A percentile compares a stretch with the other conserved stretches of the same genome.
Evolutionary conservation across 2,888 invertebrate species (phyloP).

Genomic region (Brachylomia viminalis): DNA sequence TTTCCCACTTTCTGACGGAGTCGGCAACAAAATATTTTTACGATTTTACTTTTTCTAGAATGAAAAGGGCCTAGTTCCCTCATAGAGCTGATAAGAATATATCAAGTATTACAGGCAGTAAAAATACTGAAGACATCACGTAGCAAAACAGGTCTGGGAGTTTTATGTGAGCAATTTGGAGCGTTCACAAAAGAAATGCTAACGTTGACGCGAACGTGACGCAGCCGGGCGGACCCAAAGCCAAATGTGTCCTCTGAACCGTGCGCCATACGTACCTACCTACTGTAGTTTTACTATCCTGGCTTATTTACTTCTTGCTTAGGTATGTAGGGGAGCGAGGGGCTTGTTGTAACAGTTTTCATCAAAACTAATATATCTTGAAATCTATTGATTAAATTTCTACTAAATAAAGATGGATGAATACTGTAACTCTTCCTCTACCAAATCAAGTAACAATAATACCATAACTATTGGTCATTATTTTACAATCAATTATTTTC

Average conservation of each 20-base stretch:
- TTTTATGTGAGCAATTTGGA: conserved; percentile 90
- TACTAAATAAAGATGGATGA: too few relatives aligned
- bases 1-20: conserved; percentile 71
- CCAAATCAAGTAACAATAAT: too few relatives aligned
- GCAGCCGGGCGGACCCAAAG: conserved; percentile 70
- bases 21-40: conserved; percentile 80
- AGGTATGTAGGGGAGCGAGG: too few relatives aligned
- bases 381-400: too few relatives aligned
- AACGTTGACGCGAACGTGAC: conserved; percentile 84
- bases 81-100: conserved; percentile 85
- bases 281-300: conserved; percentile 65
- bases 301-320: conserved; percentile 54
- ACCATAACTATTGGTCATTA: too few relatives aligned
- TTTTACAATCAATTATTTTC: too few relatives aligned
- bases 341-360: too few relatives aligned
- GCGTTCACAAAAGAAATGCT: conserved; percentile 89
- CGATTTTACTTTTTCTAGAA: conserved; percentile 81
- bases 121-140: conserved; percentile 87
- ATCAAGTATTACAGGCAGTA: conserved; percentile 85
- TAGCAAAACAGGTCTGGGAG: conserved; percentile 86
- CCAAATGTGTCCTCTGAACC: conserved; percentile 66
- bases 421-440: too few relatives aligned
- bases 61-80: conserved; percentile 79
- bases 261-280: conserved; percentile 49
- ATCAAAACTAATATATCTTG: too few relatives aligned